Evolutionary conservation across 2,797 vertebrate genomes (phyloP), one percentile per base, ranked within the genome.

Genomic region (Liparis tanakae): DNA sequence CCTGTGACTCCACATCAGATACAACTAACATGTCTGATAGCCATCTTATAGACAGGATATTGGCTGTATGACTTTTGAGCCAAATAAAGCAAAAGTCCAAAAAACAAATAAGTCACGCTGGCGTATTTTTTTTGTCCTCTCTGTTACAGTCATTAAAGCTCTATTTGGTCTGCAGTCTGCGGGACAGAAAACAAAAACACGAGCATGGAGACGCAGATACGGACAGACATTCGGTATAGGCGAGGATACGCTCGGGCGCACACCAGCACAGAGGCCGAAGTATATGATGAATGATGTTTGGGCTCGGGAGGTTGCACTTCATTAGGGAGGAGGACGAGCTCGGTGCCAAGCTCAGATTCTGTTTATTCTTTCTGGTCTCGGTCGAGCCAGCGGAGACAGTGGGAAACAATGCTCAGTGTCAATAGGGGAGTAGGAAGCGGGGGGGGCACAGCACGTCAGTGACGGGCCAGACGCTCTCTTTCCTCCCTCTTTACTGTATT

Each of bases 281-380:
- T 39, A 72, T 92, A 74, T 92, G 93, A 94, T 93, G 79, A 91
- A 93, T 91, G 87, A 78, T 87, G 80, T 79, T 85, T 78, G 80
- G 51, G 79, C 75, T 86, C 66, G 2, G 81, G 79, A 83, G 88
- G 89, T 85, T 92, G 87, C 85, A 89, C 88, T 89, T 92, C 89
- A 91, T 89, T 89, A 87, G 76, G 76, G 85, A 78, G 73, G 78
- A 90, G 88, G 89, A 88, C 86, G 85, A 88, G 88, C 83, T 89
- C 79, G 78, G 86, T 78, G 88, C 87, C 77, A 84, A 83, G 75
- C 85, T 86, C 88, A 74, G 74, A 84, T 78, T 88, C 80, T 90
- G 85, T 89, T 90, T 91, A 90, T 90, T 78, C 85, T 91, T 87
- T 83, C 80, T 68, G 76, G 60, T 83, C 87, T 89, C 72, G 46